These are phyloP conservation scores for Eremobia ochroleuca DNA, from an alignment of 2,888 invertebrate genomes.

Conservation along the genomic window DNA sequence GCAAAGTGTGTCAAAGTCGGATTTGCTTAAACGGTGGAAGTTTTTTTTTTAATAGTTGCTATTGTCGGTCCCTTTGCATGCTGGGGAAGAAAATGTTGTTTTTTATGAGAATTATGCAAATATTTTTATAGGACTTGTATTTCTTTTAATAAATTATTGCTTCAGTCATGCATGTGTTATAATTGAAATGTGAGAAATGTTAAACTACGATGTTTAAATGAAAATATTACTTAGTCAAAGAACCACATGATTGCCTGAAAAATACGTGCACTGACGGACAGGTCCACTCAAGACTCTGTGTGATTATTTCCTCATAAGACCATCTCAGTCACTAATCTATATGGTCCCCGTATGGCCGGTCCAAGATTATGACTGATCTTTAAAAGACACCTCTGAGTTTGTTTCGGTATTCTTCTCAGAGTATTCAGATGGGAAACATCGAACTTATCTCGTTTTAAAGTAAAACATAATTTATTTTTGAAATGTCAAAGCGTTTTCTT, in stretches of 20 bases:
- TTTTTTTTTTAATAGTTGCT: slow-evolving; percentile 37
- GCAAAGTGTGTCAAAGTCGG: slow-evolving; percentile 74
- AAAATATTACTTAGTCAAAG: neutral
- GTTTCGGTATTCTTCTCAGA: neutral
- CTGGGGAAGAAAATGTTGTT: slow-evolving; percentile 48
- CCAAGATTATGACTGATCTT: neutral
- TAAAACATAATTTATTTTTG: too few species aligned
- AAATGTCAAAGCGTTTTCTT: neutral
- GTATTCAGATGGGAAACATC: neutral
- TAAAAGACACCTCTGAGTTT: neutral
- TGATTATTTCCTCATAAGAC: neutral
- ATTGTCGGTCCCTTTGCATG: slow-evolving; percentile 58
- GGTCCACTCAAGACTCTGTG: neutral
- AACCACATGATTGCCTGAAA: neutral
- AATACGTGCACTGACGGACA: neutral
- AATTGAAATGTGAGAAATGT: slow-evolving; percentile 37
- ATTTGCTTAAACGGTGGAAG: slow-evolving; percentile 17
- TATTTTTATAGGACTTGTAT: slow-evolving; percentile 50
- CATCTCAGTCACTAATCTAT: neutral
- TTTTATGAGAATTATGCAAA: slow-evolving; percentile 60
- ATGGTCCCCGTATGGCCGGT: neutral
- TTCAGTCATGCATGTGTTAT: slow-evolving; percentile 48
- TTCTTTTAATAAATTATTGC: slow-evolving; percentile 51
- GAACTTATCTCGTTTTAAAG: too few species aligned
- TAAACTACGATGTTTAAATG: neutral